A percentile compares a stretch with the other conserved stretches of the same genome.
Evolutionary conservation across 2,113 vertebrate genomes (phyloP).

Genomic region (Gavialis gangeticus): DNA sequence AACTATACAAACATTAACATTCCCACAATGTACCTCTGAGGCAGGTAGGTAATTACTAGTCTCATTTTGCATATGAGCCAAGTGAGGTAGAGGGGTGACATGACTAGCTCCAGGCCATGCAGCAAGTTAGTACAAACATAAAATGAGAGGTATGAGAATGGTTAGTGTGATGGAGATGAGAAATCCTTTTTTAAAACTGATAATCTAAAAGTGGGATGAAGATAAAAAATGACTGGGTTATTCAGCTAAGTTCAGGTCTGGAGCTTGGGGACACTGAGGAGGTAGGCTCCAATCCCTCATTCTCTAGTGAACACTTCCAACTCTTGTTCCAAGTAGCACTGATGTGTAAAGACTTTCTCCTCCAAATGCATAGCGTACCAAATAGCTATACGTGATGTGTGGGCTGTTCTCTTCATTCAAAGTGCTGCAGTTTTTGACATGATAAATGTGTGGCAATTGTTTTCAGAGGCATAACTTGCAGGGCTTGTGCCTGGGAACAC

Average conservation of each 20-base stretch:
- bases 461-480: no score
- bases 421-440: neutral
- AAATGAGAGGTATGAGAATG: constrained; percentile 20
- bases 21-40: neutral
- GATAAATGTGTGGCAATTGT: no score
- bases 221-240: neutral
- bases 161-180: constrained; percentile 10
- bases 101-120: constrained; percentile 28
- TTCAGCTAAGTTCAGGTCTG: neutral
- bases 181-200: constrained; percentile 21
- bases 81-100: neutral
- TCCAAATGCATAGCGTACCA: neutral
- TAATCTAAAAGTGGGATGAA: neutral
- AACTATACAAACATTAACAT: neutral
- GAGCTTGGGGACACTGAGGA: neutral
- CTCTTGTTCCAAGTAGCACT: neutral
- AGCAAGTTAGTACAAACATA: constrained; percentile 23
- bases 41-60: constrained; percentile 57
- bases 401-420: neutral
- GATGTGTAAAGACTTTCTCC: neutral
- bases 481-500: no score
- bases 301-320: neutral
- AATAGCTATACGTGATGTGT: neutral
- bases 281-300: neutral
- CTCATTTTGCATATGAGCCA: constrained; percentile 29